Evolutionary conservation across 2,888 invertebrate genomes (phyloP).

Genomic region (Drosophila nigritarsus): DNA sequence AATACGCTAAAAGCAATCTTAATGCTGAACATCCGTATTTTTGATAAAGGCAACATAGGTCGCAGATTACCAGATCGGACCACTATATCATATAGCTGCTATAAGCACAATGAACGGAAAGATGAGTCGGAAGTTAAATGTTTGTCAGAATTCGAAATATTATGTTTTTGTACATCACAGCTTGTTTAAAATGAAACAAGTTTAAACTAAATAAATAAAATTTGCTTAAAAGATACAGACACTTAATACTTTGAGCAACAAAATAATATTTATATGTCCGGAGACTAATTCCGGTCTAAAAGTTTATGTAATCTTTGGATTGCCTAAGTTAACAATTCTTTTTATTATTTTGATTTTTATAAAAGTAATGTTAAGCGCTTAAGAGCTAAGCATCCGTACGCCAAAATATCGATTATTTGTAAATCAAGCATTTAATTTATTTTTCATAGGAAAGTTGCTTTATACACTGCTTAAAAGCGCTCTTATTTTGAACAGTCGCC

Average conservation of each 20-base stretch:
- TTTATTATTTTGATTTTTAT: not conserved
- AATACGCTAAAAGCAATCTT: not conserved
- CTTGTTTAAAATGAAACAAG: not conserved
- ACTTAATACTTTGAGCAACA: not conserved
- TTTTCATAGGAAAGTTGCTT: not conserved
- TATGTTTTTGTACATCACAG: not conserved
- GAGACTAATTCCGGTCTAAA: not conserved
- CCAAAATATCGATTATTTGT: not conserved
- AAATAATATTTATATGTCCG: not conserved
- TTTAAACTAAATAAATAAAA: not conserved
- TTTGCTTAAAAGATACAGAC: not conserved
- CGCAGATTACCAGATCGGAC: not conserved
- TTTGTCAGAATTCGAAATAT: too few species aligned
- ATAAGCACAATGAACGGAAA: not conserved
- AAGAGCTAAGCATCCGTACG: not conserved
- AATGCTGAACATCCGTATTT: not conserved
- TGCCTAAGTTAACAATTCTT: not conserved
- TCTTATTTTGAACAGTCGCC: slow-evolving; percentile 15
- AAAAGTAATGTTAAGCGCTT: not conserved
- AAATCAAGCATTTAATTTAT: not conserved
- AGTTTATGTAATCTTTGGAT: not conserved
- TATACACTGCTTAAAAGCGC: not conserved
- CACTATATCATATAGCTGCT: not conserved
- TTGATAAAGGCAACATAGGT: not conserved
- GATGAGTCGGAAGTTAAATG: not conserved